Evolutionary conservation across 2,113 vertebrate species (phyloP).

Genomic region (Pao palembangensis): DNA sequence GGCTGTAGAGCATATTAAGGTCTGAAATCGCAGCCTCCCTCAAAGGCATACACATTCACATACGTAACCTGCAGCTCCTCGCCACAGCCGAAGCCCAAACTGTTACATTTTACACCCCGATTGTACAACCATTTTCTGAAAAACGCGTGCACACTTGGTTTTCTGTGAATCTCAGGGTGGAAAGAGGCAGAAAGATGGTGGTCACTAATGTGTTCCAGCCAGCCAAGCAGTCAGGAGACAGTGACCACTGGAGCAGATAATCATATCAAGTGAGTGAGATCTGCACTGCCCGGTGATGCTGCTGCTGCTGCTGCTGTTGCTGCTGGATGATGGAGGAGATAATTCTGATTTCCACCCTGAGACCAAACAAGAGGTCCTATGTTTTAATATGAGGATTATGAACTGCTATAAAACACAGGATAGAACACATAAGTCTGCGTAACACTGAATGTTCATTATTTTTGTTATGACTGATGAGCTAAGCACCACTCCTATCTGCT

Average conservation of each 20-base stretch:
- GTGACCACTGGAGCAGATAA: slow-evolving; percentile 72
- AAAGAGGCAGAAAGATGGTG: slow-evolving; percentile 71
- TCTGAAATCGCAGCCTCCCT: neutral
- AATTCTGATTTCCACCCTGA: slow-evolving; percentile 13
- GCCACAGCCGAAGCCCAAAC: neutral
- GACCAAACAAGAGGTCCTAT: slow-evolving; percentile 2
- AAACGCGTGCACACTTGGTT: slow-evolving; percentile 8
- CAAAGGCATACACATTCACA: neutral
- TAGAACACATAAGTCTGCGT: neutral
- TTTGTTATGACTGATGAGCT: slow-evolving; percentile 46
- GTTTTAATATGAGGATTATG: slow-evolving; percentile 1
- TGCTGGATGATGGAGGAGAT: slow-evolving; percentile 25
- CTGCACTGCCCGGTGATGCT: slow-evolving; percentile 35
- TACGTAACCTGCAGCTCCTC: too few relatives aligned
- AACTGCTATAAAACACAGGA: slow-evolving; percentile 3
- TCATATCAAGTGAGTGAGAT: slow-evolving; percentile 68
- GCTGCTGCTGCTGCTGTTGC: slow-evolving; percentile 44
- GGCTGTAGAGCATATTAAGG: neutral
- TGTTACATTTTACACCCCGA: neutral
- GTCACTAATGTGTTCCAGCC: slow-evolving; percentile 71
- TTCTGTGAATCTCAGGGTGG: slow-evolving; percentile 17
- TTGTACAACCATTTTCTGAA: slow-evolving; percentile 18
- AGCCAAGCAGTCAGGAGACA: slow-evolving; percentile 52
- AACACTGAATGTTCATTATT: neutral
- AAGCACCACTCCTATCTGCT: slow-evolving; percentile 42